phyloP scores from a whole-genome alignment of 2,797 vertebrate species.

The Delichon dasypus region DNA sequence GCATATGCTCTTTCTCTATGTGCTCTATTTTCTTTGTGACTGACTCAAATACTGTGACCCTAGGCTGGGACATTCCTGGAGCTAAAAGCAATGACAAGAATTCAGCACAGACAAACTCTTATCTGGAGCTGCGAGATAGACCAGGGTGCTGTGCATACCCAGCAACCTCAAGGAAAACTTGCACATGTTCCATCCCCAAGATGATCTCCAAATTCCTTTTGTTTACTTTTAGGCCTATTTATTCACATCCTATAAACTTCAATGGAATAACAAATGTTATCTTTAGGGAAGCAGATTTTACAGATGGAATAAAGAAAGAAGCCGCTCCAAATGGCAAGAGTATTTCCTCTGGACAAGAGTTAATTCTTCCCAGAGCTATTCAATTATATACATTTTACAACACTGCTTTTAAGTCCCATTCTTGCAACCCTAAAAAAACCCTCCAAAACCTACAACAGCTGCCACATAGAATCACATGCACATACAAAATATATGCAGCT shows the following conservation, averaged over 20 bases:
- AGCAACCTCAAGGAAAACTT: neutral
- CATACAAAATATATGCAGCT: neutral
- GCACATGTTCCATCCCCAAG: neutral
- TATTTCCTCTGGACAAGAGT: neutral
- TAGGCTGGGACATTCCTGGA: constrained; percentile 52
- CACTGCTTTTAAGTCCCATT: neutral
- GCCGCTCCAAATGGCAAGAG: neutral
- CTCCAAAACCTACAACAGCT: neutral
- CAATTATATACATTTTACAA: neutral
- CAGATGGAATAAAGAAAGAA: neutral
- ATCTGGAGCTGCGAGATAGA: constrained; percentile 20
- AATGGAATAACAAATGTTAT: neutral
- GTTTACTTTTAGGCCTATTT: constrained; percentile 3
- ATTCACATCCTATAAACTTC: neutral
- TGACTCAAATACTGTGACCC: constrained; percentile 37
- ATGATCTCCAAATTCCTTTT: neutral
- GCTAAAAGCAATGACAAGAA: constrained; percentile 50
- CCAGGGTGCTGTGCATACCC: neutral
- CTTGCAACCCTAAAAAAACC: neutral
- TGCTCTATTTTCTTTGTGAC: constrained; percentile 22
- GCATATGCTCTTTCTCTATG: neutral
- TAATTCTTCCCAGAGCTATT: neutral
- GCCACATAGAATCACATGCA: neutral
- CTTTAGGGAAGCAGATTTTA: neutral
- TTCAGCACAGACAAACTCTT: constrained; percentile 22